phyloP scores from a whole-genome alignment of 2,113 vertebrate genomes.

The Galbula dea region DNA sequence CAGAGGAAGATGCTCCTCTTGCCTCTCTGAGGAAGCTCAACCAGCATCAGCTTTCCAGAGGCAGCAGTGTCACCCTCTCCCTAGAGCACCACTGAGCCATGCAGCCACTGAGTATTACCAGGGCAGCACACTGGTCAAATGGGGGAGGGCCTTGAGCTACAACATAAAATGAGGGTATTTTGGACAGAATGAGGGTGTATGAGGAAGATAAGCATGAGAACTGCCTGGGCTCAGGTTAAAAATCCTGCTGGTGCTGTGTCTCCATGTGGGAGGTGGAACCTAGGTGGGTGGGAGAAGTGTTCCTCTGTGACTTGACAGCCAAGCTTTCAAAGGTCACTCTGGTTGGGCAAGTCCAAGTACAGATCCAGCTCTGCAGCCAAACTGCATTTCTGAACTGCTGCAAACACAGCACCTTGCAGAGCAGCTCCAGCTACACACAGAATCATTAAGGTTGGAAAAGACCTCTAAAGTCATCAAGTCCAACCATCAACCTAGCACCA shows the following conservation, averaged over 20 bases:
- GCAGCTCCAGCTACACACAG: background rate
- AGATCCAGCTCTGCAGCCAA: background rate
- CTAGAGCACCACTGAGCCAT: background rate
- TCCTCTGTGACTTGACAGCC: rapidly evolving
- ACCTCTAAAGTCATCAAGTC: too few relatives aligned
- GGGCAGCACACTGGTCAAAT: too few relatives aligned
- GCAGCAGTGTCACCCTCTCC: background rate
- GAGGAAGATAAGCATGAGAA: background rate
- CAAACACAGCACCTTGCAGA: background rate
- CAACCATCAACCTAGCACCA: too few relatives aligned
- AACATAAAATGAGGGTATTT: background rate
- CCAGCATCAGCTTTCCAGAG: background rate
- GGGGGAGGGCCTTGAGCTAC: too few relatives aligned
- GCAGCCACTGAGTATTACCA: background rate
- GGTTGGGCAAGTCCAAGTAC: background rate
- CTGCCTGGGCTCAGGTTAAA: background rate
- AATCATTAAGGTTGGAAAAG: too few relatives aligned
- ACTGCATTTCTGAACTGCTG: background rate
- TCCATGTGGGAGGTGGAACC: background rate
- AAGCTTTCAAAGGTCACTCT: background rate
- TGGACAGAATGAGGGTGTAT: background rate
- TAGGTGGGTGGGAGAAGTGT: rapidly evolving
- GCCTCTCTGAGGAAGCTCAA: background rate
- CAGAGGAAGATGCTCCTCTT: background rate
- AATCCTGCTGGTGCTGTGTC: background rate